Base-by-base conservation (phyloP, 2,797 vertebrate species). In the Balearica regulorum region DNA sequence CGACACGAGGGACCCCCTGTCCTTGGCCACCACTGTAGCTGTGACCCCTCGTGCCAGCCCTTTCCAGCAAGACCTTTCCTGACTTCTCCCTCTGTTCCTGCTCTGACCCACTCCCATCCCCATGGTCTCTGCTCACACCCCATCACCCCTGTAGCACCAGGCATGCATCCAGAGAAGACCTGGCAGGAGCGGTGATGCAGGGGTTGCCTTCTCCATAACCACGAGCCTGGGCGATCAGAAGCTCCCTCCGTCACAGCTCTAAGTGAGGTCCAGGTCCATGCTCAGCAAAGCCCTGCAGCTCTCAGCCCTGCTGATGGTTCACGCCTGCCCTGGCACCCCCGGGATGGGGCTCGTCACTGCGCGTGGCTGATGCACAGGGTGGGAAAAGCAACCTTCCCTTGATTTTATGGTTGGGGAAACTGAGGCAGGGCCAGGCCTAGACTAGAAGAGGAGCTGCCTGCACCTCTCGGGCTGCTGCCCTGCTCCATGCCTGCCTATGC, bases 291-390 rank as follows among this genome's bases (percentile, higher is more conserved):
- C 29, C 44, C 44, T 71, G 70, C 35, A 58, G 37, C 37, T 69
- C 65, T 53, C n/a, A 60, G 26, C 16, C 28, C 49, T 2, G 1
- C 35, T 70, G 46, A 12, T 7, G 12, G 33, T 33, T 61, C 8
- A 0, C 11, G 10, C 10, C 55, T 46, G 15, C 12, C 6, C 11
- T 1, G 1, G 26, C 48, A 61, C 5, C 2, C 8, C 9, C 0
- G 1, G 28, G 11, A 26, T 16, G 24, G 29, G 46, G 20, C 11
- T 37, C 10, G 0, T 24, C 28, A 4, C 20, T 2, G 0, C 1
- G 3, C 24, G 39, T 14, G 55, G 13, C 65, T 53, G 66, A 68
- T 15, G 37, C 3, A 3, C 26, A 20, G 24, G 9, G 7, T 13
- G 51, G 26, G 26, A 16, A 28, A 28, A 53, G 51, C 51, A 53